A percentile compares a stretch with the other conserved stretches of the same genome.
These are phyloP conservation scores for Platycnemis pennipes DNA, from an alignment of 2,888 invertebrate genomes.

Conservation along the genomic window DNA sequence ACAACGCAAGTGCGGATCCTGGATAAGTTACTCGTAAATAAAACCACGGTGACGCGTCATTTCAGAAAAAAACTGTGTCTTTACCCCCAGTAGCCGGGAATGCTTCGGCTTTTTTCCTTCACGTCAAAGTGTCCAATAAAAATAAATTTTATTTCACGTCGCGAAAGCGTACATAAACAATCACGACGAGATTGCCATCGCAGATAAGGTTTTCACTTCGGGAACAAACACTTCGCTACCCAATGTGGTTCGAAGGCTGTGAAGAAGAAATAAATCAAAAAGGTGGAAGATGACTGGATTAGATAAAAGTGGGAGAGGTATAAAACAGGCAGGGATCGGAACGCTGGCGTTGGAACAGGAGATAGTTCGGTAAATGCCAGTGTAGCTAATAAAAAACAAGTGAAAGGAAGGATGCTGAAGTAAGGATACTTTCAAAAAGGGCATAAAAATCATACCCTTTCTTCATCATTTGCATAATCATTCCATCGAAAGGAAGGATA, in stretches of 20 bases:
- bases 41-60: background rate
- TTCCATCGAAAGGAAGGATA: too few relatives aligned
- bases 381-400: too few relatives aligned
- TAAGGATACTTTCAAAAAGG: background rate
- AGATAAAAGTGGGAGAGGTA: background rate
- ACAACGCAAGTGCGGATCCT: too few relatives aligned
- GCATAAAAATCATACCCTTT: background rate
- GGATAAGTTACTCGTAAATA: too few relatives aligned
- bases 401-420: background rate
- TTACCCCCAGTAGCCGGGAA: background rate
- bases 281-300: background rate
- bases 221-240: too few relatives aligned
- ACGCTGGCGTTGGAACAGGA: background rate
- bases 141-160: background rate
- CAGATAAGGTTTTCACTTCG: background rate
- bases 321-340: background rate
- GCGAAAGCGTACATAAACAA: background rate
- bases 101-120: background rate
- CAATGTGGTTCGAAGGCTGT: background rate
- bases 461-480: too few relatives aligned
- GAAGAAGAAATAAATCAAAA: background rate
- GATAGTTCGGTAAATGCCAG: background rate
- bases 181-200: background rate
- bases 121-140: background rate
- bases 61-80: background rate